Conservation (phyloP, 2,888 invertebrate species). For the Drosophila algonquin region DNA sequence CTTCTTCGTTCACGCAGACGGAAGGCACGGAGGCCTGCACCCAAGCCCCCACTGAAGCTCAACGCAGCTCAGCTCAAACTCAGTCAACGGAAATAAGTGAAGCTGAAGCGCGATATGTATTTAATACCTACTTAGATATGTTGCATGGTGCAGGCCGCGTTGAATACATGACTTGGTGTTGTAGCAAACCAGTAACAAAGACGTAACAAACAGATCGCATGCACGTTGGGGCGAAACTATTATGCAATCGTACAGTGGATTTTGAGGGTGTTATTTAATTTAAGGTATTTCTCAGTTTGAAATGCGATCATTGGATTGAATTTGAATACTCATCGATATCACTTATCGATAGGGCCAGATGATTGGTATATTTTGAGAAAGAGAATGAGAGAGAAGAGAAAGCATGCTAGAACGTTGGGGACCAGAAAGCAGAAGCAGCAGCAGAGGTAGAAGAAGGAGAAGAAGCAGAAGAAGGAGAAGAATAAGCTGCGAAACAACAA, state of each 20-base stretch:
- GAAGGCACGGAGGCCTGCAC: conserved; percentile 41
- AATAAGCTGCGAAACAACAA: conserved; percentile 10
- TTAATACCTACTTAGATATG: conserved; percentile 38
- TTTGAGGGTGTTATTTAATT: conserved; percentile 24
- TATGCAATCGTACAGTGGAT: conserved; percentile 40
- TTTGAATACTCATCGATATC: conserved; percentile 15
- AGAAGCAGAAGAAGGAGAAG: conserved; percentile 2
- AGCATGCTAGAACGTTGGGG: conserved; percentile 2
- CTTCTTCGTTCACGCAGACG: conserved; percentile 57
- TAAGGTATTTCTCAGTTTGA: conserved; percentile 17
- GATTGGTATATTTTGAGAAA: neutral
- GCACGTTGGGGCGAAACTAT: conserved; percentile 25
- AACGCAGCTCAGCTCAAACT: conserved; percentile 52
- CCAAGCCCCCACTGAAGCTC: conserved; percentile 13
- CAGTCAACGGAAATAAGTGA: conserved; percentile 74
- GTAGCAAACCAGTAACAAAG: conserved; percentile 21
- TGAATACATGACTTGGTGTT: conserved; percentile 15
- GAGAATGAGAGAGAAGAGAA: neutral
- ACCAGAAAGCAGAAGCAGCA: conserved; percentile 12
- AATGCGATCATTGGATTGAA: conserved; percentile 22
- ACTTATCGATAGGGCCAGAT: conserved; percentile 14
- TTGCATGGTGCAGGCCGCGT: conserved; percentile 10
- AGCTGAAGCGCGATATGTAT: conserved; percentile 37
- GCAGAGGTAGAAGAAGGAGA: conserved; percentile 1
- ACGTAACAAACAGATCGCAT: conserved; percentile 45